Conservation (phyloP, 2,113 vertebrate species). For the Dipodomys merriami region DNA sequence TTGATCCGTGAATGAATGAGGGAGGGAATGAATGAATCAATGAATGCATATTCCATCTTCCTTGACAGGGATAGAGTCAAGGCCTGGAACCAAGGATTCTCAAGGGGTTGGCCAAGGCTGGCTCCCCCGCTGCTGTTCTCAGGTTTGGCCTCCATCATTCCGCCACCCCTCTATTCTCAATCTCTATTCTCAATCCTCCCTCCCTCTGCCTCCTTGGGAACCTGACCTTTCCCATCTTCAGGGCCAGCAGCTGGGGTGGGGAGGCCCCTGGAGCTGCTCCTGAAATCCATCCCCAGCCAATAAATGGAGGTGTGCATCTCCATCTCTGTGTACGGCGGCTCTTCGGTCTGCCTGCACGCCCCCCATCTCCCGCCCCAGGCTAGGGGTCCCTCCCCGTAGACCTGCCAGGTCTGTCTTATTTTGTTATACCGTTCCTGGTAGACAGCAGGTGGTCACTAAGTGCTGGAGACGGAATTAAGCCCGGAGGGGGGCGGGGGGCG, state of each 20-base stretch:
- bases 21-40: too few relatives aligned
- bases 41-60: too few relatives aligned
- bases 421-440: not conserved
- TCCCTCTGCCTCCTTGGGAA: too few relatives aligned
- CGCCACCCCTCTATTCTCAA: too few relatives aligned
- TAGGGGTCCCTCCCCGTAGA: not conserved
- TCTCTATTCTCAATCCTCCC: too few relatives aligned
- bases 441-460: not conserved
- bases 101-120: not conserved
- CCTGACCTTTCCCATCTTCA: not conserved
- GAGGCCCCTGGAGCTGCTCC: too few relatives aligned
- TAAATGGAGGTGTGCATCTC: rapidly evolving
- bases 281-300: not conserved
- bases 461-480: not conserved
- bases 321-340: not conserved
- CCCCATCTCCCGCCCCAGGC: rapidly evolving
- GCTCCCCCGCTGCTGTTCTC: too few relatives aligned
- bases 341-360: not conserved
- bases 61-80: too few relatives aligned
- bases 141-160: too few relatives aligned
- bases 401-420: too few relatives aligned
- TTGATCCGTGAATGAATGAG: too few relatives aligned
- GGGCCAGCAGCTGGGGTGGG: rapidly evolving
- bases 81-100: rapidly evolving
- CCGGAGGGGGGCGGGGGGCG: too few relatives aligned